A percentile compares a stretch with the other conserved stretches of the same genome.
Evolutionary conservation across 2,113 vertebrate species (phyloP).

Genomic region (Tetraodon nigroviridis): DNA sequence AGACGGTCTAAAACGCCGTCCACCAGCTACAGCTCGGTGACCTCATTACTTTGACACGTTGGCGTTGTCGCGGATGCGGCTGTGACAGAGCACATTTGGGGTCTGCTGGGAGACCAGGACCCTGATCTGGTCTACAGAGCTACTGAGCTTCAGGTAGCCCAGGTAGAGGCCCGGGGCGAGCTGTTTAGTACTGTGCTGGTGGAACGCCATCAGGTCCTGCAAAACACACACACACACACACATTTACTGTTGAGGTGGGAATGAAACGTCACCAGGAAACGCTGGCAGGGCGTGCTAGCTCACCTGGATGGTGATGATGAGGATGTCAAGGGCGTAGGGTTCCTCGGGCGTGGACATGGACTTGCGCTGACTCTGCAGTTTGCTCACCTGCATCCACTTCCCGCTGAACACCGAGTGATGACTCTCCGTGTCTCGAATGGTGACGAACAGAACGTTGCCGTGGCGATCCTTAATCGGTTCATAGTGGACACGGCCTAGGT

Average conservation of each 20-base stretch:
- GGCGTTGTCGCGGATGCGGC: slow-evolving; percentile 85
- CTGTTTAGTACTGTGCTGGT: slow-evolving; percentile 84
- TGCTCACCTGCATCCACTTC: slow-evolving; percentile 95
- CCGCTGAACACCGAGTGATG: slow-evolving; percentile 88
- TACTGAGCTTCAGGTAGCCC: slow-evolving; percentile 95
- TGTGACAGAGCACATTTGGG: slow-evolving; percentile 91
- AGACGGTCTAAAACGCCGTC: background rate
- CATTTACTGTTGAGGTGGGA: no score
- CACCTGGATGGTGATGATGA: slow-evolving; percentile 97
- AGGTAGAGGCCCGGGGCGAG: slow-evolving; percentile 87
- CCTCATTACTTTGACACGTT: slow-evolving; percentile 83
- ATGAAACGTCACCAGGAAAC: background rate
- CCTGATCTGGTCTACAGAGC: slow-evolving; percentile 96
- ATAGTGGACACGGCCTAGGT: slow-evolving; percentile 91
- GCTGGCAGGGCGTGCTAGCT: background rate
- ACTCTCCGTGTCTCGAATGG: slow-evolving; percentile 86
- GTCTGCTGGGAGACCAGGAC: slow-evolving; percentile 87
- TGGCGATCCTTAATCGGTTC: slow-evolving; percentile 97
- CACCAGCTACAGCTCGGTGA: background rate
- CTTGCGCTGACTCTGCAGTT: slow-evolving; percentile 96
- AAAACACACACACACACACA: background rate
- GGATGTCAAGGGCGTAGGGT: slow-evolving; percentile 92
- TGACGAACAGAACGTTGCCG: slow-evolving; percentile 91
- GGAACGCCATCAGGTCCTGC: slow-evolving; percentile 89
- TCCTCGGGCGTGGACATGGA: slow-evolving; percentile 96